Conservation (phyloP, 2,113 vertebrate genomes). For the Opisthocomus hoazin region DNA sequence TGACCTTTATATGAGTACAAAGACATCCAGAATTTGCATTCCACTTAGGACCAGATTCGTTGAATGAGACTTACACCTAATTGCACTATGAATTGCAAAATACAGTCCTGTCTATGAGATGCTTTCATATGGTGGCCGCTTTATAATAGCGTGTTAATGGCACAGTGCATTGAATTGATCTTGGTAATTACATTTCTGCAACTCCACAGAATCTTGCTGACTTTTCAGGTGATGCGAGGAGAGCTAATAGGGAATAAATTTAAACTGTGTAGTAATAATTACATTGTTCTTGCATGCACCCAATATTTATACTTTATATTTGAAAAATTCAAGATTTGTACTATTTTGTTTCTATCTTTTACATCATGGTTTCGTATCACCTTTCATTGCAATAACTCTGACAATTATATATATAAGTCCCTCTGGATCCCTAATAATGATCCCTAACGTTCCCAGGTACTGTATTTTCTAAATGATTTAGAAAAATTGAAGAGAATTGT, state of each 20-base stretch:
- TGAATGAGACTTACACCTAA: neutral
- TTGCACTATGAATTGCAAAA: constrained; percentile 22
- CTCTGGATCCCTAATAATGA: neutral
- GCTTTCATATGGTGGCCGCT: neutral
- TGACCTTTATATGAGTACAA: neutral
- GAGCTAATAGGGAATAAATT: neutral
- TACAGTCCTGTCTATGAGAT: neutral
- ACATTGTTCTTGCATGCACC: neutral
- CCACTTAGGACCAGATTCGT: neutral
- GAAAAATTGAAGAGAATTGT: neutral
- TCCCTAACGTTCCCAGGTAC: neutral
- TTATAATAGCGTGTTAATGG: neutral
- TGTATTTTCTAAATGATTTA: neutral
- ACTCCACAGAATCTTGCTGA: neutral
- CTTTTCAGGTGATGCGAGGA: neutral
- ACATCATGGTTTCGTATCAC: neutral
- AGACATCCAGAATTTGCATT: constrained; percentile 15
- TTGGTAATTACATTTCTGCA: constrained; percentile 24
- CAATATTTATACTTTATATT: neutral
- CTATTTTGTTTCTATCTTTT: neutral
- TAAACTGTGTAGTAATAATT: neutral
- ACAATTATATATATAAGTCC: fast-evolving
- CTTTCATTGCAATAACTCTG: neutral
- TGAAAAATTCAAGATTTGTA: neutral
- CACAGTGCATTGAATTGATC: neutral